Evolutionary conservation across 2,888 invertebrate genomes (phyloP), one percentile per base, ranked within the genome.

Genomic region (Neoaliturus tenellus): DNA sequence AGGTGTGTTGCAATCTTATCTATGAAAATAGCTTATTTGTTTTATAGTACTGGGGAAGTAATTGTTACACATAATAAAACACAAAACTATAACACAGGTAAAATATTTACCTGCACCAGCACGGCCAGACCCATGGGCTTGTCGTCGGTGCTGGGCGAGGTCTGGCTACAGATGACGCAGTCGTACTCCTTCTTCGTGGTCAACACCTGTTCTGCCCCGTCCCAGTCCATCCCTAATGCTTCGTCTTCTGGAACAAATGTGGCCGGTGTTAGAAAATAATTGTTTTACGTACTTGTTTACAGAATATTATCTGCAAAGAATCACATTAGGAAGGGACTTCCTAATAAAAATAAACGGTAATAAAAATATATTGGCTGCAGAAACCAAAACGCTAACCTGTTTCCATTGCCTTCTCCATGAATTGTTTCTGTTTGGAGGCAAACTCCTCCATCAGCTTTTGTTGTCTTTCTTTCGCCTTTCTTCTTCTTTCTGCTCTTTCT

Each of bases 151-250:
- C 97, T 96, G 25, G 97, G 95, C 44, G 96, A 95, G 85, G 96
- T 96, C 90, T 97, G 96, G 91, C 96, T 97, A 91, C 99, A 99
- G 88, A 99, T 99, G 86, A 97, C 98, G 92, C 99, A 99, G 91
- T 98, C 97, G 91, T 98, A 98, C 90, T 97, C 96, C 85, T 93
- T 92, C 85, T 92, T 93, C 84, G 91, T 91, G 62, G 91, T 89
- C 71, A 91, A 88, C 87, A 93, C 93, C 86, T 93, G 93, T 39
- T 88, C 88, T 41, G 85, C 87, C 20, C 88, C 88, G 67, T 87
- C 87, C 92, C 94, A 94, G 87, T 95, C 95, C 93, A 93, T 94
- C 87, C 92, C 90, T 8, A 62, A 31, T 5, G 62, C 62, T 85
- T 88, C 88, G 82, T 91, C 90, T 90, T 89, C 88, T 91, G 89